Conservation (phyloP, 2,797 vertebrate species). For the Bufotes viridis region DNA sequence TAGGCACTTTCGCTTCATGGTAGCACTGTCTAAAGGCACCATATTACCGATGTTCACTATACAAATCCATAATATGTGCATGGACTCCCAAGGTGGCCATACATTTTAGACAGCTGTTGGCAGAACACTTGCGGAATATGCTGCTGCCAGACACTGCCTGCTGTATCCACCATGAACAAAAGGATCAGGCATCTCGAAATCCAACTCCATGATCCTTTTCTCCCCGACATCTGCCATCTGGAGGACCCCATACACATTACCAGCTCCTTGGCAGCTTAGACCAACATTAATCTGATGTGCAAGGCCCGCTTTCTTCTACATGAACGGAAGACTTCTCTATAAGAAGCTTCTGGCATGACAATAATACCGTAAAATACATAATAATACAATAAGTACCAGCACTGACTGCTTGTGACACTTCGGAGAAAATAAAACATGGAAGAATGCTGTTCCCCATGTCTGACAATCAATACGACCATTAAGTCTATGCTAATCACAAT, state of each 20-base stretch:
- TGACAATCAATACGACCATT: constrained; percentile 50
- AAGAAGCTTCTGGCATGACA: not conserved
- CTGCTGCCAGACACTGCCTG: too few relatives aligned
- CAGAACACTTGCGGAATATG: too few relatives aligned
- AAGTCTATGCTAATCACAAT: constrained; percentile 42
- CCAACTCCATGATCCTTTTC: too few relatives aligned
- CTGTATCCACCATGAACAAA: too few relatives aligned
- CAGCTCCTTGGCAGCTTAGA: too few relatives aligned
- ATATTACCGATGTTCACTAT: not conserved
- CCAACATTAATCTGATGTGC: too few relatives aligned
- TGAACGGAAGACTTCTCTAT: not conserved
- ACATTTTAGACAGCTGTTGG: too few relatives aligned
- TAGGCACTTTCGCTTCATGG: not conserved
- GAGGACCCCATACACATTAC: too few relatives aligned
- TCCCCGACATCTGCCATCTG: too few relatives aligned
- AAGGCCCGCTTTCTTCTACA: not conserved
- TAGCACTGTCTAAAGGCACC: not conserved
- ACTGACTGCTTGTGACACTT: constrained; percentile 10
- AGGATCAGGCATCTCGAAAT: too few relatives aligned
- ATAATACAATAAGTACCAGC: not conserved
- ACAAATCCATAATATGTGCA: not conserved
- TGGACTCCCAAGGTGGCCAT: not conserved
- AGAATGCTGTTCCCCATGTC: constrained; percentile 14
- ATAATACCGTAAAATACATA: too few relatives aligned
- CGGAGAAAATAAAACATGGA: constrained; percentile 13